Evolutionary conservation across 2,797 vertebrate species (phyloP).

Genomic region (Philypnodon macrostomus): DNA sequence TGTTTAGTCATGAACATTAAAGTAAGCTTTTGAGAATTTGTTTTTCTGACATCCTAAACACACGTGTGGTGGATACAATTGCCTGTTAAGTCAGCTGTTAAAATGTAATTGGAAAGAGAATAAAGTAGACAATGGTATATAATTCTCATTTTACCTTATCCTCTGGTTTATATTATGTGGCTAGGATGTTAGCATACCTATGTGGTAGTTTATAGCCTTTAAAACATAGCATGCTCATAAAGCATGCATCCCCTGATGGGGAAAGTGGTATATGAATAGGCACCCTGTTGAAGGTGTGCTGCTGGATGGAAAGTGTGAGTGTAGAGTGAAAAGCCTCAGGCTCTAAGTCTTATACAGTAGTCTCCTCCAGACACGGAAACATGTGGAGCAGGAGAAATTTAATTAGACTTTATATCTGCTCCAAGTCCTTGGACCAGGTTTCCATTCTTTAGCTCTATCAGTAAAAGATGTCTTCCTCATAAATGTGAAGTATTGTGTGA

Average conservation of each 20-base stretch:
- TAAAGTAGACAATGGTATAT: too few relatives aligned
- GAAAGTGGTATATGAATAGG: constrained; percentile 48
- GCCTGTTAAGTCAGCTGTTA: too few relatives aligned
- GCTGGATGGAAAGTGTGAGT: constrained; percentile 61
- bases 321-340: constrained; percentile 36
- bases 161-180: constrained; percentile 38
- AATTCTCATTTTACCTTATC: constrained; percentile 9
- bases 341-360: constrained; percentile 30
- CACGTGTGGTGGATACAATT: too few relatives aligned
- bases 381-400: constrained; percentile 33
- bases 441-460: constrained; percentile 7
- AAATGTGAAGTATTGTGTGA: constrained; percentile 41
- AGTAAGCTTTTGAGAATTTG: constrained; percentile 18
- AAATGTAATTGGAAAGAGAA: too few relatives aligned
- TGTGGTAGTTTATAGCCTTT: constrained; percentile 39
- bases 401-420: constrained; percentile 43
- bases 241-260: constrained; percentile 51
- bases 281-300: constrained; percentile 61
- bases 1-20: constrained; percentile 47
- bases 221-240: constrained; percentile 44
- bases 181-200: constrained; percentile 11
- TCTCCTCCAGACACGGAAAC: constrained; percentile 34
- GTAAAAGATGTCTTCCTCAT: constrained; percentile 22
- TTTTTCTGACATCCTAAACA: too few relatives aligned
- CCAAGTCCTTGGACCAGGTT: constrained; percentile 12